phyloP scores from a whole-genome alignment of 2,797 vertebrate genomes.

The Tiaroga cobitis region DNA sequence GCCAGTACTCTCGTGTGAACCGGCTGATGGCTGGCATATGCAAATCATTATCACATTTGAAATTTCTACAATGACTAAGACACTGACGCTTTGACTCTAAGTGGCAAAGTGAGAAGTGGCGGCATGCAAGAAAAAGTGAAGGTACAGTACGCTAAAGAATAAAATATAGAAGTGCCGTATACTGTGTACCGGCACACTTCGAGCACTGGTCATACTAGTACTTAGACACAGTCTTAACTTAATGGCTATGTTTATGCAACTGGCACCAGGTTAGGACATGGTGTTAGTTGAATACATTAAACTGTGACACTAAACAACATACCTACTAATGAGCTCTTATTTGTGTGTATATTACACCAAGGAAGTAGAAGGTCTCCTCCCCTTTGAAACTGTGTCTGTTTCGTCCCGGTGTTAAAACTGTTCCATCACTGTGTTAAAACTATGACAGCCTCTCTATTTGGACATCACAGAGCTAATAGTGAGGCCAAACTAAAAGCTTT shows the following conservation, averaged over 20 bases:
- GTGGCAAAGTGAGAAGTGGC: too few species aligned
- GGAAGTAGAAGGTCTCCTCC: background rate
- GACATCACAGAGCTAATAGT: conserved; percentile 11
- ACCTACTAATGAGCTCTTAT: background rate
- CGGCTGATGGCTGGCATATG: too few species aligned
- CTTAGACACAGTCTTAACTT: background rate
- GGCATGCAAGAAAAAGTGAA: too few species aligned
- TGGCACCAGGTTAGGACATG: background rate
- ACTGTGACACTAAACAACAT: background rate
- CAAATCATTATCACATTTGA: too few species aligned
- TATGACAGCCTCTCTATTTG: background rate
- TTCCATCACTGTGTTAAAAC: background rate
- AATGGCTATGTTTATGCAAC: background rate
- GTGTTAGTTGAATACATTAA: background rate
- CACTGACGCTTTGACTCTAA: too few species aligned
- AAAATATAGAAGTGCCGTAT: too few species aligned
- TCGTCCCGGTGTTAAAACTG: background rate
- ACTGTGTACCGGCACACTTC: too few species aligned
- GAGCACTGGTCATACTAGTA: too few species aligned
- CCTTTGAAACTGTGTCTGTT: background rate
- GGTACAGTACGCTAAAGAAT: too few species aligned
- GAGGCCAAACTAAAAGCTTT: conserved; percentile 6
- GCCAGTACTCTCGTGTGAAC: too few species aligned
- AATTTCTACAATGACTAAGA: too few species aligned
- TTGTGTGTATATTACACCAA: background rate